phyloP scores from a whole-genome alignment of 2,888 invertebrate species.

The Ecliptopera silaceata region DNA sequence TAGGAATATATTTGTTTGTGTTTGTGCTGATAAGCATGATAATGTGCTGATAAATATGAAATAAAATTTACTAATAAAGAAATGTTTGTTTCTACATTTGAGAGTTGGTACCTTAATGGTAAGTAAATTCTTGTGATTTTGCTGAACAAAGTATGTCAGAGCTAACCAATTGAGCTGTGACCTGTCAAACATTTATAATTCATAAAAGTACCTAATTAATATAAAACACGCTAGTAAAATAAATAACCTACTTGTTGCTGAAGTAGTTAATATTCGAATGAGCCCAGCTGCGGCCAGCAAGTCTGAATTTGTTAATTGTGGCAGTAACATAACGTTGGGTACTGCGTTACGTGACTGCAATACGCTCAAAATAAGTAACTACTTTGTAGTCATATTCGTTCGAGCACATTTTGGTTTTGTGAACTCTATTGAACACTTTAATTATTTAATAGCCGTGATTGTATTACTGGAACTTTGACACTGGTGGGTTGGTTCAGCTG shows the following conservation, averaged over 20 bases:
- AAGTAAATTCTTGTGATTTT: no score
- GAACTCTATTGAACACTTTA: neutral
- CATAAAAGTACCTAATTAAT: no score
- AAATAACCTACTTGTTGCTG: constrained; percentile 24
- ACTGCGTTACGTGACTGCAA: constrained; percentile 69
- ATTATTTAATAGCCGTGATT: no score
- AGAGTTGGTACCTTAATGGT: no score
- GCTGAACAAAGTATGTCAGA: no score
- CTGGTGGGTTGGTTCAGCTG: no score
- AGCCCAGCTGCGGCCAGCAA: constrained; percentile 32
- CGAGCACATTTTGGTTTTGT: neutral
- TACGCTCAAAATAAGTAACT: constrained; percentile 59
- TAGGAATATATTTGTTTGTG: neutral
- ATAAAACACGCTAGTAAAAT: constrained; percentile 3
- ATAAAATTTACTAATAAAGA: no score
- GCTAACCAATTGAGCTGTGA: no score
- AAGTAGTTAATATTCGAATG: constrained; percentile 31
- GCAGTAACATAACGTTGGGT: constrained; percentile 59
- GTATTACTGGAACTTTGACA: no score
- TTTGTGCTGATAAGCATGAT: neutral
- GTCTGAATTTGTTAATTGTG: constrained; percentile 69
- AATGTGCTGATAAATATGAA: no score
- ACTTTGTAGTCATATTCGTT: constrained; percentile 49
- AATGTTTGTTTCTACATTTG: no score
- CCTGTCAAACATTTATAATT: no score